Evolutionary conservation across 2,113 vertebrate species (phyloP), one percentile per base, ranked within the genome.

Genomic region (Chelonoidis abingdonii): DNA sequence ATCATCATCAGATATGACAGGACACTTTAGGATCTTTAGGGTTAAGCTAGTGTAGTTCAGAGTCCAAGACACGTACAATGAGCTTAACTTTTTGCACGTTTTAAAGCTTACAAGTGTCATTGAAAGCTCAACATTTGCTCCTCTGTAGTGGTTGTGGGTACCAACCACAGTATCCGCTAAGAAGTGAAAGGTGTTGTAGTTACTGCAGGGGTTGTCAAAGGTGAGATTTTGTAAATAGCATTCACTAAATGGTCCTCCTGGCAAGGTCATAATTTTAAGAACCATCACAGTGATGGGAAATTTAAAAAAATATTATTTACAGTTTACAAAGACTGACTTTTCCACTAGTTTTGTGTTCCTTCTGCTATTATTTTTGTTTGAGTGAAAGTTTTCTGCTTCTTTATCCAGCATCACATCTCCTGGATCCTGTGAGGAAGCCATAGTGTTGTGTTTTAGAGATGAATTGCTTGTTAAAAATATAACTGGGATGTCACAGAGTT

Each of bases 41-140:
- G 7, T 10, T 78, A 11, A 78, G 6, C n/a, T 72, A 38, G 19
- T 72, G 65, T 72, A 19, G n/a, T 22, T 72, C 19, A 72, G 8
- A 38, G 19, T 38, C 65, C 65, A 72, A 72, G 65, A n/a, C 22
- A 47, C 6, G 3, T 78, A 78, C 25, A 47, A 29, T 27, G 35
- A 41, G 25, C 12, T 47, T 76, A 76, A 41, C 10, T 76, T 41
- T 41, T 52, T 25, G n/a, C 16, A 57, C 22, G 29, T 35, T 6
- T 25, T 0, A 0, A 78, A 44, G 44, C 11, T 78, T 78, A 78
- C 44, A 78, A 41, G 14, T 21, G n/a, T 6, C 3, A 0, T n/a
- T 1, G 22, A 24, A 78, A 44, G 53, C 87, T 69, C 41, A 56
- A 59, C 35, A 3, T 0, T 10, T 86, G 50, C 38, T 44, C 19